These are phyloP conservation scores for Cnemophilus loriae DNA, from an alignment of 2,113 vertebrate genomes.

Conservation along the genomic window DNA sequence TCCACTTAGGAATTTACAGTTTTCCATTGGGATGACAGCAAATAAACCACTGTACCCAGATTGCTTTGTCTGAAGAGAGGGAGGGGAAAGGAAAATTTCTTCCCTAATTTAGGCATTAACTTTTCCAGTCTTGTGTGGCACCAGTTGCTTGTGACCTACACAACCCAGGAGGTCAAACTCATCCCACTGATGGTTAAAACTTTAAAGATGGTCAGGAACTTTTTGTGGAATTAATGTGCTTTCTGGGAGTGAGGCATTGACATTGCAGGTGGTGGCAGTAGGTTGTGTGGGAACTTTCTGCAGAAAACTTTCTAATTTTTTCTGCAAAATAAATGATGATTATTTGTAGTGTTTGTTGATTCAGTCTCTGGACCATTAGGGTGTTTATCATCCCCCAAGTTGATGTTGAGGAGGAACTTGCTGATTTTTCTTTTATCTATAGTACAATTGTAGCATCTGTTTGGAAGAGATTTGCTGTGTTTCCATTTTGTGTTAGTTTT, in stretches of 20 bases:
- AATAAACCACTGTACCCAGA: neutral
- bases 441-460: neutral
- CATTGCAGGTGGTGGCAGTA: neutral
- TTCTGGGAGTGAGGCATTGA: neutral
- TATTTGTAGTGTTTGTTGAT: neutral
- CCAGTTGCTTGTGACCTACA: neutral
- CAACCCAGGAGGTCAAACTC: neutral
- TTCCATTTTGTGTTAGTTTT: neutral
- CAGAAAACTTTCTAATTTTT: neutral
- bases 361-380: neutral
- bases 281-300: neutral
- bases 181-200: neutral
- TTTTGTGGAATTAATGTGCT: neutral
- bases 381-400: neutral
- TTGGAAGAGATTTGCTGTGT: neutral
- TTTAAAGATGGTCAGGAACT: neutral
- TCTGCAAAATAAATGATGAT: neutral
- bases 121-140: neutral
- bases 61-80: neutral
- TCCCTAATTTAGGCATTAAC: constrained; percentile 23
- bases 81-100: neutral
- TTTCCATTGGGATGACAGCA: neutral
- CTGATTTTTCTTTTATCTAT: neutral
- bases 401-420: neutral
- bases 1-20: neutral